Evolutionary conservation across 2,888 invertebrate species (phyloP).

Genomic region (Isoperla grammatica): DNA sequence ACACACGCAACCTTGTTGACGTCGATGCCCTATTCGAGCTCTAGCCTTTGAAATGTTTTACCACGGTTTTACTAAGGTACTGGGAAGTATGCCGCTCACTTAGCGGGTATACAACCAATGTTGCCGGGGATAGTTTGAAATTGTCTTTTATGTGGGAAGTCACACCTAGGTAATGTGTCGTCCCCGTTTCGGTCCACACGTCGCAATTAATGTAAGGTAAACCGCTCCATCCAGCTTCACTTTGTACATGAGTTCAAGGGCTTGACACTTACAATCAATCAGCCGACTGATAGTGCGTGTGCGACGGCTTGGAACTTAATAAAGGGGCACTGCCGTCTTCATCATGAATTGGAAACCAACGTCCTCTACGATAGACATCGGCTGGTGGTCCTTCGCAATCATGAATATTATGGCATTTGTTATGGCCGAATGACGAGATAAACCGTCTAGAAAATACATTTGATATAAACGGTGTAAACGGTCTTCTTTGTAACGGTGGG

Average conservation of each 20-base stretch:
- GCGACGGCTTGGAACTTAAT: background rate
- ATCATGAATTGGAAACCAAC: background rate
- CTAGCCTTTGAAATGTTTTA: background rate
- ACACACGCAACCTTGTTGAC: constrained; percentile 30
- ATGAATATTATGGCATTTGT: background rate
- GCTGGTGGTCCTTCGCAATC: background rate
- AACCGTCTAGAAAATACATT: too few species aligned
- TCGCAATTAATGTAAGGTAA: background rate
- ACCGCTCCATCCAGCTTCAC: background rate
- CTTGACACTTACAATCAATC: background rate
- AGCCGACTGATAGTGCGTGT: background rate
- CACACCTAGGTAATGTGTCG: background rate
- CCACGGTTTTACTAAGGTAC: too few species aligned
- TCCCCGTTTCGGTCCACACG: background rate
- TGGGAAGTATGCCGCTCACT: background rate
- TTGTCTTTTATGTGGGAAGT: background rate
- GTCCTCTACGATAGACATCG: background rate
- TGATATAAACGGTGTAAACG: too few species aligned
- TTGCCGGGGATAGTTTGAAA: background rate
- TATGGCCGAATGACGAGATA: background rate
- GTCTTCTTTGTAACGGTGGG: too few species aligned
- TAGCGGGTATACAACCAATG: background rate
- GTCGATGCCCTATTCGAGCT: background rate
- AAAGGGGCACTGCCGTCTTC: background rate
- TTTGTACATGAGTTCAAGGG: background rate